A percentile compares a stretch with the other conserved stretches of the same genome.
phyloP scores from a whole-genome alignment of 2,113 vertebrate genomes.

The Dunckerocampus dactyliophorus region DNA sequence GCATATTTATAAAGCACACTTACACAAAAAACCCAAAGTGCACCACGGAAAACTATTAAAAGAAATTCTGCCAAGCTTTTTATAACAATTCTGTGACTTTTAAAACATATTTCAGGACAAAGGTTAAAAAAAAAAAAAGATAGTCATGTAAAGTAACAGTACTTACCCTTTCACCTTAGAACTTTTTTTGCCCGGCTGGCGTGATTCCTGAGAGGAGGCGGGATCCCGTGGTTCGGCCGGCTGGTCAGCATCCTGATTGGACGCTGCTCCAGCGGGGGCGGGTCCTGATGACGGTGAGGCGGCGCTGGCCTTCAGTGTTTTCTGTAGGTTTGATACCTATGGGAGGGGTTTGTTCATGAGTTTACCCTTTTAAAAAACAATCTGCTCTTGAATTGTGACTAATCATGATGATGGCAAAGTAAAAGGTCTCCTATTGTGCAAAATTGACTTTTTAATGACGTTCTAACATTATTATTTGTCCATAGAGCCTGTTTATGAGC shows the following conservation, averaged over 20 bases:
- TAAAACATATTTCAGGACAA: background rate
- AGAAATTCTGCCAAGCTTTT: constrained; percentile 23
- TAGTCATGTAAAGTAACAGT: background rate
- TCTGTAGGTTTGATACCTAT: constrained; percentile 94
- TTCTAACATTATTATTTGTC: too few relatives aligned
- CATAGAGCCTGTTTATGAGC: too few relatives aligned
- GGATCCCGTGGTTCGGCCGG: constrained; percentile 75
- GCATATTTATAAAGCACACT: constrained; percentile 32
- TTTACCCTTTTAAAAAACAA: background rate
- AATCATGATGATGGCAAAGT: background rate
- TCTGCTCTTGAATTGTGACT: background rate
- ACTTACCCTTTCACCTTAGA: constrained; percentile 97
- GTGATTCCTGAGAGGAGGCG: constrained; percentile 89
- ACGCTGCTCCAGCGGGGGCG: constrained; percentile 83
- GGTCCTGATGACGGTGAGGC: constrained; percentile 77
- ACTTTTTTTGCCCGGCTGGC: constrained; percentile 94
- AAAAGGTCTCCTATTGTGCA: background rate
- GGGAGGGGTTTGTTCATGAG: background rate
- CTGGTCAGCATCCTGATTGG: constrained; percentile 80
- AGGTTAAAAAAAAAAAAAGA: background rate
- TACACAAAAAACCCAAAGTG: constrained; percentile 30
- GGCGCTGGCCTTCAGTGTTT: constrained; percentile 91
- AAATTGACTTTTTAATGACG: too few relatives aligned
- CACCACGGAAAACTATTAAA: constrained; percentile 22
- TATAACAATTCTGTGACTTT: constrained; percentile 18